phyloP scores from a whole-genome alignment of 2,797 vertebrate genomes.

The Dryobates pubescens region DNA sequence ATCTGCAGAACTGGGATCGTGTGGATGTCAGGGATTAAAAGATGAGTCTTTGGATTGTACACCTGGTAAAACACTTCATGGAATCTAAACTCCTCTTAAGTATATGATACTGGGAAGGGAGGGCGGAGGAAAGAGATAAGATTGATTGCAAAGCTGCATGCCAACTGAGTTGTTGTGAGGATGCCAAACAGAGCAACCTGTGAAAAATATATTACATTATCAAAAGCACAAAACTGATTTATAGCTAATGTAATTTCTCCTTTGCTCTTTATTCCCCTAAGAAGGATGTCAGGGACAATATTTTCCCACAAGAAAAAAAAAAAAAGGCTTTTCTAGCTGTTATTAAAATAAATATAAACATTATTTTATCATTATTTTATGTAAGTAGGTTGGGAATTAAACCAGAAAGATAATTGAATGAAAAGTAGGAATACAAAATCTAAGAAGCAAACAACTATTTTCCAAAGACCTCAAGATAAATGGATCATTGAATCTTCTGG shows the following conservation, averaged over 20 bases:
- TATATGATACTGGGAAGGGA: conserved; percentile 59
- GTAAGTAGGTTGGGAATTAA: background rate
- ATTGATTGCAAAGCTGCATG: conserved; percentile 63
- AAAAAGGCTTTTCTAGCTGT: background rate
- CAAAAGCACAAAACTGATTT: conserved; percentile 70
- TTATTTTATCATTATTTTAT: background rate
- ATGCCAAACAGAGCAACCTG: conserved; percentile 21
- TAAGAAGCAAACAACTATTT: conserved; percentile 7
- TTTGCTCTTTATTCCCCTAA: conserved; percentile 45
- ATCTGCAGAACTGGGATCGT: conserved; percentile 59
- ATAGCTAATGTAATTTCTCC: conserved; percentile 35
- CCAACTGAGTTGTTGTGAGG: conserved; percentile 56
- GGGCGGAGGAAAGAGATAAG: background rate
- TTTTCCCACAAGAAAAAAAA: background rate
- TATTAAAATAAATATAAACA: conserved; percentile 15
- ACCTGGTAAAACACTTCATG: conserved; percentile 57
- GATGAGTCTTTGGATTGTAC: conserved; percentile 55
- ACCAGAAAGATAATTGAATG: conserved; percentile 5
- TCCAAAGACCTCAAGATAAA: background rate
- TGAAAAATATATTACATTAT: conserved; percentile 74
- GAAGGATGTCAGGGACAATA: conserved; percentile 34
- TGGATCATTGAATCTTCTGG: background rate
- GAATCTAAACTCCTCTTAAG: conserved; percentile 58
- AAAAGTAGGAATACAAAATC: conserved; percentile 10
- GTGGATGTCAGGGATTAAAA: conserved; percentile 27